A percentile compares a stretch with the other conserved stretches of the same genome.
These are phyloP conservation scores for Turdus rufiventris DNA, from an alignment of 2,113 vertebrate genomes.

Conservation along the genomic window DNA sequence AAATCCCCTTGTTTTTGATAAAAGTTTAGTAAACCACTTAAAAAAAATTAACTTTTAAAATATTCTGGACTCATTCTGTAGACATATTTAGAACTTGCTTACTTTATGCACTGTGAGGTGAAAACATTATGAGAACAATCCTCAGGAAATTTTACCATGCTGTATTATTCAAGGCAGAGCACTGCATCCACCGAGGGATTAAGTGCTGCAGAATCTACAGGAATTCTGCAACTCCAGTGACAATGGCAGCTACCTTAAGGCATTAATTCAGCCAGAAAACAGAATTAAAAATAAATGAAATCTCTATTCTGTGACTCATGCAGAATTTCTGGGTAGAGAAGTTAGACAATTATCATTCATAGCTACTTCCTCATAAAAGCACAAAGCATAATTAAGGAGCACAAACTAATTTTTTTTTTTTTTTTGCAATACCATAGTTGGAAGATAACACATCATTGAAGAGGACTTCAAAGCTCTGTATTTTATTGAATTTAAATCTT, in stretches of 20 bases:
- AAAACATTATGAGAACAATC: background rate
- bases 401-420: background rate
- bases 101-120: background rate
- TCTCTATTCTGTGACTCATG: background rate
- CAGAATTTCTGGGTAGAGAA: background rate
- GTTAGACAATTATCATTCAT: background rate
- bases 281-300: constrained; percentile 1
- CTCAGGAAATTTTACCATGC: background rate
- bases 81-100: background rate
- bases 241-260: background rate
- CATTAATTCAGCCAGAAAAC: constrained; percentile 29
- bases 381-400: background rate
- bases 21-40: background rate
- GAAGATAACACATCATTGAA: background rate
- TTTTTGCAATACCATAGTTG: background rate
- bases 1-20: background rate
- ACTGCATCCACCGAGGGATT: background rate
- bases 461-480: background rate
- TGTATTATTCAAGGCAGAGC: background rate
- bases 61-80: background rate
- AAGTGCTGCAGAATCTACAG: background rate
- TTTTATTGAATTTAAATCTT: background rate
- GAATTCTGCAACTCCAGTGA: background rate
- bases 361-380: background rate
- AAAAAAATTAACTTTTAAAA: background rate